Percentiles rank a stretch among this genome's conserved stretches.
Evolutionary conservation across 2,113 vertebrate genomes (phyloP).

Genomic region (Ctenomys sociabilis): DNA sequence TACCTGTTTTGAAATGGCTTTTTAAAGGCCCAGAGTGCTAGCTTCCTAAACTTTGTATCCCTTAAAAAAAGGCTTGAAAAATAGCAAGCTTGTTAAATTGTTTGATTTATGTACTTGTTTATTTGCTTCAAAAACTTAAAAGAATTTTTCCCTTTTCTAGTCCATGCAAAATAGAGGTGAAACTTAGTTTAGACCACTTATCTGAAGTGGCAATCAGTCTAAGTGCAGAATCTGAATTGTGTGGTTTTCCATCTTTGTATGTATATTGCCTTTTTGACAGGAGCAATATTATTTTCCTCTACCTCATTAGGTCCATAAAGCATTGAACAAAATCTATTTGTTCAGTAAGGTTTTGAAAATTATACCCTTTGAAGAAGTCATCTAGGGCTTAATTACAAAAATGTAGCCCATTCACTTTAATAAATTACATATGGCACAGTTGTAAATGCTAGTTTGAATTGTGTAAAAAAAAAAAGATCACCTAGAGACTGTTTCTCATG

Average conservation of each 20-base stretch:
- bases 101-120: conserved; percentile 41
- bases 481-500: not conserved
- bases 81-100: conserved; percentile 41
- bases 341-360: conserved; percentile 56
- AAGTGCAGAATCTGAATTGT: conserved; percentile 53
- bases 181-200: conserved; percentile 59
- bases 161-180: conserved; percentile 28
- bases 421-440: not conserved
- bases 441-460: conserved; percentile 41
- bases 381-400: conserved; percentile 58
- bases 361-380: conserved; percentile 40
- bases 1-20: conserved; percentile 47
- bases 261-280: conserved; percentile 8
- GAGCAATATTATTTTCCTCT: not conserved
- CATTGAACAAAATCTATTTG: conserved; percentile 28
- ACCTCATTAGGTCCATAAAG: not conserved
- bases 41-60: conserved; percentile 9
- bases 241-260: not conserved
- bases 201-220: not conserved
- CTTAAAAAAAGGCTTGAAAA: conserved; percentile 56
- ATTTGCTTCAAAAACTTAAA: conserved; percentile 46
- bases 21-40: conserved; percentile 33
- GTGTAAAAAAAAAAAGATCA: not conserved
- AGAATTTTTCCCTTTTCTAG: conserved; percentile 39
- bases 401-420: conserved; percentile 36